Evolutionary conservation across 2,888 invertebrate species (phyloP), one percentile per base, ranked within the genome.

Genomic region (Zelleria hepariella): DNA sequence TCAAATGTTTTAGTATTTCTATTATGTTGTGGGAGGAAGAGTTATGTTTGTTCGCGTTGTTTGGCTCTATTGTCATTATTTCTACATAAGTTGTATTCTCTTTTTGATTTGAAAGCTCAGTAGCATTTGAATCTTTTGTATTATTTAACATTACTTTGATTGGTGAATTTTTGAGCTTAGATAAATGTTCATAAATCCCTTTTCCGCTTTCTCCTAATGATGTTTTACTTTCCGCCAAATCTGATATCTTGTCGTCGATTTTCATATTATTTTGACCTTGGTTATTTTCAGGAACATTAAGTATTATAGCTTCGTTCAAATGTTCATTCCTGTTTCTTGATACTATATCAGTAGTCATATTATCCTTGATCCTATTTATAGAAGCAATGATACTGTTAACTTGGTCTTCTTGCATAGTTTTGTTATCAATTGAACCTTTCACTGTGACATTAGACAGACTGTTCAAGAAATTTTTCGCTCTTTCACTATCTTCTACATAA

Each of bases 391-490:
- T 88, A 61, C 78, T 73, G 60, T 85, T 80, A 1, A 88, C 77
- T 60, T 87, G 65, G 63, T 82, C 79, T 60, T 86, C 85, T 67
- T 86, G 78, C 49, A 73, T 73, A 5, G 69, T 62, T 61, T 70
- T 70, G 59, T 80, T 75, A 4, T 70, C 68, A 55, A 74, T 75
- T 32, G 20, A 25, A 57, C 75, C 73, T 47, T 64, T 67, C 5
- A 65, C 66, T 21, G 78, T 75, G 1, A 80, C 70, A 76, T 89
- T 85, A 78, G 92, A 92, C 82, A 91, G 89, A 32, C 91, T 83
- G 69, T 91, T 78, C 8, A 86, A 60, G 47, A 93, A 71, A 88
- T 90, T 62, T 80, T 86, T 67, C 78, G 93, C 79, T 90, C 92
- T 70, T 86, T 91, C 71, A 84, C 80, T 68, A 55, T 78, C 77